Conservation (phyloP, 2,888 invertebrate genomes). For the Carcina quercana region DNA sequence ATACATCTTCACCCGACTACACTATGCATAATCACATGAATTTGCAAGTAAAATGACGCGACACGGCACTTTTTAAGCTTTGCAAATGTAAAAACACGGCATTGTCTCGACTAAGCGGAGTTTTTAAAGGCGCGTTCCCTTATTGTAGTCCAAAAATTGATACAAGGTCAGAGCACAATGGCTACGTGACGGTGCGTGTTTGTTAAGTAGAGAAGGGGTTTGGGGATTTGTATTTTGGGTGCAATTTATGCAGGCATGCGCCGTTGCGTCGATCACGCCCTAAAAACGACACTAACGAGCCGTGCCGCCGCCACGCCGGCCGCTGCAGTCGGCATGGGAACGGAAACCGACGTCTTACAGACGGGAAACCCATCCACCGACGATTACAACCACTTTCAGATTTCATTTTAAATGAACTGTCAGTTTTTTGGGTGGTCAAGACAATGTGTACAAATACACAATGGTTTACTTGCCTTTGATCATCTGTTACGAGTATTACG, state of each 20-base stretch:
- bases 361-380: conserved; percentile 31
- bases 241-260: conserved; percentile 67
- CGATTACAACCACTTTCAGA: conserved; percentile 25
- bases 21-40: conserved; percentile 61
- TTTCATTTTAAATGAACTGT: not conserved
- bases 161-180: conserved; percentile 42
- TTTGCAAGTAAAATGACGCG: conserved; percentile 67
- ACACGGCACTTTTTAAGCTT: conserved; percentile 59
- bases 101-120: conserved; percentile 41
- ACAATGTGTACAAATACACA: too few relatives aligned
- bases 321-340: conserved; percentile 41
- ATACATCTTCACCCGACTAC: conserved; percentile 55
- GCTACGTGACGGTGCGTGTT: conserved; percentile 18
- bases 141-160: conserved; percentile 38
- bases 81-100: conserved; percentile 51
- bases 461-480: too few relatives aligned
- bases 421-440: too few relatives aligned
- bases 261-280: conserved; percentile 65
- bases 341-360: conserved; percentile 45
- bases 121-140: conserved; percentile 25
- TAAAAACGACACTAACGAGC: conserved; percentile 63
- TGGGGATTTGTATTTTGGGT: conserved; percentile 30
- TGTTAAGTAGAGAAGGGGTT: conserved; percentile 18
- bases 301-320: conserved; percentile 29
- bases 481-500: too few relatives aligned